Evolutionary conservation across 2,888 invertebrate species (phyloP).

Genomic region (Agrilus biguttatus): DNA sequence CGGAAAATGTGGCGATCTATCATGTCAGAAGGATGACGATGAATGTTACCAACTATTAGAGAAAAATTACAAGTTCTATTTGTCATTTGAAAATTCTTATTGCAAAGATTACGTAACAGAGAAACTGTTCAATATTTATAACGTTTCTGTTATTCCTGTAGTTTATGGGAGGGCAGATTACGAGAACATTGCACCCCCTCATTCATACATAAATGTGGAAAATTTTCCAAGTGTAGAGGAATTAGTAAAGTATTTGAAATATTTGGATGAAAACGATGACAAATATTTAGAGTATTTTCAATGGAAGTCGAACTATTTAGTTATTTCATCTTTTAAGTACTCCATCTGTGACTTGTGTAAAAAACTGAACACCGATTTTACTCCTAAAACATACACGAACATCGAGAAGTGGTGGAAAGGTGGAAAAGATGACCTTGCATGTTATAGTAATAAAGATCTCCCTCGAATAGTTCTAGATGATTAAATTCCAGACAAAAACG

Average conservation of each 20-base stretch:
- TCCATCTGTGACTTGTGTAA: slow-evolving; percentile 18
- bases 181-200: slow-evolving; percentile 34
- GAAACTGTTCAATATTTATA: slow-evolving; percentile 40
- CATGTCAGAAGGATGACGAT: slow-evolving; percentile 16
- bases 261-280: slow-evolving; percentile 33
- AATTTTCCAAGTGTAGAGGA: slow-evolving; percentile 35
- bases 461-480: too few species aligned
- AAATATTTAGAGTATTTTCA: slow-evolving; percentile 41
- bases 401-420: slow-evolving; percentile 16
- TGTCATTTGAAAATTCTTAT: slow-evolving; percentile 57
- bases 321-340: slow-evolving; percentile 8
- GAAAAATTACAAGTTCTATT: slow-evolving; percentile 52
- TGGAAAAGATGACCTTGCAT: slow-evolving; percentile 6
- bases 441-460: slow-evolving; percentile 1
- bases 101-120: slow-evolving; percentile 51
- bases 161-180: slow-evolving; percentile 53
- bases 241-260: slow-evolving; percentile 35
- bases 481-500: too few species aligned
- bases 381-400: slow-evolving; percentile 12
- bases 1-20: slow-evolving; percentile 41
- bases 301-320: slow-evolving; percentile 34
- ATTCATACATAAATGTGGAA: slow-evolving; percentile 41
- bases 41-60: slow-evolving; percentile 32
- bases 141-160: slow-evolving; percentile 47
- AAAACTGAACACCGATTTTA: slow-evolving; percentile 15